phyloP scores from a whole-genome alignment of 2,888 invertebrate species.

The Anarsia innoxiella region DNA sequence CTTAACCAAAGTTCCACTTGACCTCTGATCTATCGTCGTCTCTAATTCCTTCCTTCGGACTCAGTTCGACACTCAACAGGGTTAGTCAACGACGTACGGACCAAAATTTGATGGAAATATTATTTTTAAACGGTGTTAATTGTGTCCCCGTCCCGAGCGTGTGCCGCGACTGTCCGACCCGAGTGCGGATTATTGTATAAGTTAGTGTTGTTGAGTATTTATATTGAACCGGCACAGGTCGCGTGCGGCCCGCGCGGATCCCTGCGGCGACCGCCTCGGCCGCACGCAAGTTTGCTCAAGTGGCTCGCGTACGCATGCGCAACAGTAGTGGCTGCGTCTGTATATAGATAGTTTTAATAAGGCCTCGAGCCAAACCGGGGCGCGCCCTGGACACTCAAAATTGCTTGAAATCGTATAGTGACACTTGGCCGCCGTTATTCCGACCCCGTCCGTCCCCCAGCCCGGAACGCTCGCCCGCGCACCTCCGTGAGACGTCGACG shows the following conservation, averaged over 20 bases:
- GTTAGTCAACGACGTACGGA: slow-evolving; percentile 58
- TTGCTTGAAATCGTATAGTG: slow-evolving; percentile 23
- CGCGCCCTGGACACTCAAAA: slow-evolving; percentile 31
- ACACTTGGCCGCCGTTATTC: neutral
- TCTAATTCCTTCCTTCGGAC: slow-evolving; percentile 45
- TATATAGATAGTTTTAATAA: slow-evolving; percentile 60
- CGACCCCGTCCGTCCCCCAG: slow-evolving; percentile 4
- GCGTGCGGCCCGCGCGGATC: slow-evolving; percentile 11
- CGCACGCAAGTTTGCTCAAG: slow-evolving; percentile 58
- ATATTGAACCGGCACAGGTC: slow-evolving; percentile 19
- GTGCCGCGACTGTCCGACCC: slow-evolving; percentile 23
- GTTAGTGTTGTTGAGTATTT: slow-evolving; percentile 43
- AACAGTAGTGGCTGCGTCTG: slow-evolving; percentile 57
- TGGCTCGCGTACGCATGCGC: slow-evolving; percentile 55
- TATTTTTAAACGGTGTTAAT: slow-evolving; percentile 40
- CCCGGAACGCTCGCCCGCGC: slow-evolving; percentile 5
- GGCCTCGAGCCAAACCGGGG: slow-evolving; percentile 28
- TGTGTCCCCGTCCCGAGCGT: slow-evolving; percentile 41
- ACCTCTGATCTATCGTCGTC: slow-evolving; percentile 47
- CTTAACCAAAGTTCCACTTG: slow-evolving; percentile 66
- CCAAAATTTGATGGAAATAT: slow-evolving; percentile 43
- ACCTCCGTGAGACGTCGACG: slow-evolving; percentile 3
- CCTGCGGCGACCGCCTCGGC: slow-evolving; percentile 23
- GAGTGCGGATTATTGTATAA: slow-evolving; percentile 24
- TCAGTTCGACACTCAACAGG: slow-evolving; percentile 48